phyloP scores from a whole-genome alignment of 2,888 invertebrate genomes.

The Xestobium rufovillosum region DNA sequence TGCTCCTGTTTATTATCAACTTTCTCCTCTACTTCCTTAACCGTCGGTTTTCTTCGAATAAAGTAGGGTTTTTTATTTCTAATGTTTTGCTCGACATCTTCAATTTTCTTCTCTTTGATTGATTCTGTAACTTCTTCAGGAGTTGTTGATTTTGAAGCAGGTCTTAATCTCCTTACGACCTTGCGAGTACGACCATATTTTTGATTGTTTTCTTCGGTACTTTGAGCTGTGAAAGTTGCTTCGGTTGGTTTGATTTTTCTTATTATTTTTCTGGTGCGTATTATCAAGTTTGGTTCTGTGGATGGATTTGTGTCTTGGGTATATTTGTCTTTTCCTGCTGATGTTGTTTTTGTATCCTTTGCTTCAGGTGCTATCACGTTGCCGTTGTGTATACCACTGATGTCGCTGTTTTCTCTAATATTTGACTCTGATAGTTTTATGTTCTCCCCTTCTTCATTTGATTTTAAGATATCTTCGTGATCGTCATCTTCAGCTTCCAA shows the following conservation, averaged over 20 bases:
- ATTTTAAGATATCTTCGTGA: constrained; percentile 15
- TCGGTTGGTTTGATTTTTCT: constrained; percentile 31
- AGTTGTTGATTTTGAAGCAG: constrained; percentile 4
- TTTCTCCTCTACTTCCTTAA: constrained; percentile 19
- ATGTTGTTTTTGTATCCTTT: constrained; percentile 4
- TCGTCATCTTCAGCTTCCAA: constrained; percentile 20
- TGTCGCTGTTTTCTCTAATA: constrained; percentile 39
- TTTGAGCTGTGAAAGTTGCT: too few species aligned
- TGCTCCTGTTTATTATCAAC: too few species aligned
- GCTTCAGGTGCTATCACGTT: constrained; percentile 20
- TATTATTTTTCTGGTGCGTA: constrained; percentile 37
- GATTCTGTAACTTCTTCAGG: background rate
- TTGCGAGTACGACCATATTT: constrained; percentile 17
- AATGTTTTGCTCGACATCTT: background rate
- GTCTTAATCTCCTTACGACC: constrained; percentile 20
- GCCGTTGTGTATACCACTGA: constrained; percentile 26
- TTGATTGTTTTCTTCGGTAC: too few species aligned
- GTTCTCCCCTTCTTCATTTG: constrained; percentile 38
- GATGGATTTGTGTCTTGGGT: background rate
- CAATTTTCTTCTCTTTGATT: constrained; percentile 1
- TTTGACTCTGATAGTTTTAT: constrained; percentile 43
- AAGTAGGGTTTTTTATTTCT: constrained; percentile 37
- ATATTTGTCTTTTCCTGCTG: background rate
- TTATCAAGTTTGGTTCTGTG: constrained; percentile 29
- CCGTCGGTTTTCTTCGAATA: too few species aligned